Evolutionary conservation across 2,113 vertebrate genomes (phyloP).

Genomic region (Barbus barbus): DNA sequence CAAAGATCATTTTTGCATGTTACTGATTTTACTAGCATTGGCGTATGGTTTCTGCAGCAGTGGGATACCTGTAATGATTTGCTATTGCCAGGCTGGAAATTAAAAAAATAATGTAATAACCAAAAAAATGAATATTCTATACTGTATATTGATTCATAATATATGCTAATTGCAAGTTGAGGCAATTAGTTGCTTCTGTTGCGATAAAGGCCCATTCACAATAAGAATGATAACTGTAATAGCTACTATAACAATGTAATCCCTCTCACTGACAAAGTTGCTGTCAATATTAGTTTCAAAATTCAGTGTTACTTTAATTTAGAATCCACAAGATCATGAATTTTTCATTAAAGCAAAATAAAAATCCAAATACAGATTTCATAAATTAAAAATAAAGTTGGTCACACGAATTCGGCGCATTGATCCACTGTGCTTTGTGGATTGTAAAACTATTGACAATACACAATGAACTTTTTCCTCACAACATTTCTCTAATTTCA

Average conservation of each 20-base stretch:
- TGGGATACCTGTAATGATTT: conserved; percentile 18
- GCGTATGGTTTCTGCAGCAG: conserved; percentile 14
- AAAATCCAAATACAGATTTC: not conserved
- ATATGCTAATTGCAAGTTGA: not conserved
- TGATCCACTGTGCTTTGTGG: too few species aligned
- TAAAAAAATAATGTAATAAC: not conserved
- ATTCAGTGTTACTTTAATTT: too few species aligned
- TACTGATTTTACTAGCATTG: conserved; percentile 20
- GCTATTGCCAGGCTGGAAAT: conserved; percentile 22
- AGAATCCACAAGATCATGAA: not conserved
- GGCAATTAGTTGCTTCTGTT: not conserved
- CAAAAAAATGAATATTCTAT: conserved; percentile 6
- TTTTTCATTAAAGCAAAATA: not conserved
- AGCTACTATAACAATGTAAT: too few species aligned
- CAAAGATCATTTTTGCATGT: conserved; percentile 46
- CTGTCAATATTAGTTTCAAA: not conserved
- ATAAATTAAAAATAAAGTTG: not conserved
- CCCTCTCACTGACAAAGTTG: too few species aligned
- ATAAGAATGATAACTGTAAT: too few species aligned
- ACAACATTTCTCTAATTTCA: not conserved
- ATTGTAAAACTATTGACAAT: not conserved
- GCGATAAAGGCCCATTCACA: not conserved
- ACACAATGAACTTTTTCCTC: not conserved
- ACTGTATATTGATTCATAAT: conserved; percentile 2
- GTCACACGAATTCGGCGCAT: too few species aligned